Percentiles rank a stretch among this genome's conserved stretches.
Conservation (phyloP, 2,113 vertebrate species). For the Chionomys nivalis region DNA sequence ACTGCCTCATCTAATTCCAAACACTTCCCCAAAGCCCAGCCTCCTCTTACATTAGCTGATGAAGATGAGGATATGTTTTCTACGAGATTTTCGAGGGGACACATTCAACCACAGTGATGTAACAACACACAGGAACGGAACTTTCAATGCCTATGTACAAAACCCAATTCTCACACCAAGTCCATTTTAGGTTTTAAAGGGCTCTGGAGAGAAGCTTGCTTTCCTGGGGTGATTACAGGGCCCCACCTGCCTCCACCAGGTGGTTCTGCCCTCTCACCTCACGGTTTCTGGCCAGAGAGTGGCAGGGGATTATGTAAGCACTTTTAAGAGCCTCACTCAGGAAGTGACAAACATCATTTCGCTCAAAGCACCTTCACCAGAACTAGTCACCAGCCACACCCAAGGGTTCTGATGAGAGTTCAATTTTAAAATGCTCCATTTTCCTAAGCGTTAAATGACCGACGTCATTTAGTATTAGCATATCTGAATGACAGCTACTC, state of each 20-base stretch:
- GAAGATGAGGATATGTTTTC: neutral
- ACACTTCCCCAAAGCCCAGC: neutral
- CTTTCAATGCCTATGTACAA: neutral
- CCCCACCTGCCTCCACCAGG: neutral
- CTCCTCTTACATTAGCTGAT: neutral
- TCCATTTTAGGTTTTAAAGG: neutral
- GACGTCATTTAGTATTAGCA: neutral
- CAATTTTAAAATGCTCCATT: constrained; percentile 36
- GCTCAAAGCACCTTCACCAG: neutral
- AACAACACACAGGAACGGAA: neutral
- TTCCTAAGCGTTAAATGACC: constrained; percentile 16
- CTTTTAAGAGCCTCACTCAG: constrained; percentile 5
- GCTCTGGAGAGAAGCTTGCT: neutral
- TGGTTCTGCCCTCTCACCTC: neutral
- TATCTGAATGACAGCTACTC: neutral
- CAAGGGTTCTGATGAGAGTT: constrained; percentile 6
- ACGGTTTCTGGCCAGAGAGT: neutral
- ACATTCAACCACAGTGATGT: neutral
- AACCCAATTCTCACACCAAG: neutral
- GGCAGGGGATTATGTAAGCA: neutral
- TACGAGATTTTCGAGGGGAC: neutral
- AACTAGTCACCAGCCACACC: neutral
- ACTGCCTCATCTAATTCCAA: neutral
- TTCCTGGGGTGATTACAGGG: neutral
- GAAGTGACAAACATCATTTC: constrained; percentile 31